Base-by-base conservation (phyloP, 2,113 vertebrate species). In the Gopherus flavomarginatus region DNA sequence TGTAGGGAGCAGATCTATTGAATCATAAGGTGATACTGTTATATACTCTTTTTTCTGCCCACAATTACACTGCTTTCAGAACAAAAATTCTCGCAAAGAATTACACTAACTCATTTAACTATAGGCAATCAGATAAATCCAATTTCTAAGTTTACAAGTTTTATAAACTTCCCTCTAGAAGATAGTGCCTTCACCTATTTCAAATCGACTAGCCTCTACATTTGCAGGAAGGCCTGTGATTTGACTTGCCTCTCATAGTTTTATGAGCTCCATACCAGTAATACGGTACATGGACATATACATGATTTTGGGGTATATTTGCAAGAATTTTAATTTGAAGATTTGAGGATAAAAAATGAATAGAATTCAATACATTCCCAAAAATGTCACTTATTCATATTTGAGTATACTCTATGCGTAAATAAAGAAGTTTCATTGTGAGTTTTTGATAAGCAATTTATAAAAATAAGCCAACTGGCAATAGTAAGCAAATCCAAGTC, bases 401-500 rank as follows among this genome's bases (percentile, higher is more conserved):
- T 13, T 19, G 62, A 87, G 59, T 2, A 6, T 77, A 75, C 90
- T 22, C 35, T 56, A 50, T 31, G 54, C 11, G 44, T 72, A 2
- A 83, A 57, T 50, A 89, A n/a, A 5, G 50, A 89, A 85, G 8
- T 49, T 86, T 56, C 59, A 56, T 13, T 26, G 86, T 38, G 2
- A 90, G 84, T 42, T 88, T 83, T 57, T 86, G 22, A 44, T 0
- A 83, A 82, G 50, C 22, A 83, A 91, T 42, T 90, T 3, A 79
- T 44, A 90, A 95, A 95, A 96, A 87, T 17, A 50, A 91, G 81
- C 22, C 85, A 86, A 52, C 42, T 91, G 27, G 8, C 31, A 42
- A 10, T 27, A 90, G 65, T 69, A 86, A 95, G 54, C 83, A 89
- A 96, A 94, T 87, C 31, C 65, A 89, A 47, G 82, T n/a, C n/a